Percentiles rank a stretch among this genome's conserved stretches.
Evolutionary conservation across 2,888 invertebrate genomes (phyloP).

Genomic region (Yponomeuta plumbellus): DNA sequence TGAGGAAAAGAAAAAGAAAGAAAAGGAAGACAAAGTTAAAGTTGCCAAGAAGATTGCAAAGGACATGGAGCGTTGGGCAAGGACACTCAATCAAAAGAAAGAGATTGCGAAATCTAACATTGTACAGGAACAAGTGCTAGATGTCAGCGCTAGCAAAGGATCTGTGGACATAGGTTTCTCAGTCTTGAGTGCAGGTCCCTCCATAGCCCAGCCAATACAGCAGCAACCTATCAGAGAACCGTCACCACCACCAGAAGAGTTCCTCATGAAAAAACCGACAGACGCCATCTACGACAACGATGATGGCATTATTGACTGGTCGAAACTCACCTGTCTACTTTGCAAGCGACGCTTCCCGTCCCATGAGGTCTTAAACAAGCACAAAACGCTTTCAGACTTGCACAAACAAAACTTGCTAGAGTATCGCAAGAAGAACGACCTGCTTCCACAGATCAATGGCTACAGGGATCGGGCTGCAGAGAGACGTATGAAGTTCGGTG

Average conservation of each 20-base stretch:
- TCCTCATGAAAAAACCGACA: conserved; percentile 57
- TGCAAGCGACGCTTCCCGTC: conserved; percentile 97
- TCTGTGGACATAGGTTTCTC: conserved; percentile 96
- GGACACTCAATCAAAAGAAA: conserved; percentile 97
- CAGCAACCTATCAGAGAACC: conserved; percentile 30
- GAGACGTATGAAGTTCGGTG: conserved; percentile 93
- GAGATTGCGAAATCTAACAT: conserved; percentile 76
- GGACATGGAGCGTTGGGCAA: conserved; percentile 92
- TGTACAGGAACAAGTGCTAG: conserved; percentile 65
- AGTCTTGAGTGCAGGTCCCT: conserved; percentile 85
- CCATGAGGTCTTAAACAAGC: conserved; percentile 90
- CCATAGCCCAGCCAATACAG: conserved; percentile 45
- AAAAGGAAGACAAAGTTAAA: conserved; percentile 95
- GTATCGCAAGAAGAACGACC: conserved; percentile 61
- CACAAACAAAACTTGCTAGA: conserved; percentile 91
- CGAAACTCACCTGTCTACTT: conserved; percentile 92
- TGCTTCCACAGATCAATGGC: conserved; percentile 51
- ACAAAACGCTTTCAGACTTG: conserved; percentile 94
- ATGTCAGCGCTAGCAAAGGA: conserved; percentile 77
- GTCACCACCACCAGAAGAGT: conserved; percentile 60
- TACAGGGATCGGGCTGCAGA: conserved; percentile 98
- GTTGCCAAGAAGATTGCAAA: conserved; percentile 98
- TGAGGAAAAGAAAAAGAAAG: conserved; percentile 82
- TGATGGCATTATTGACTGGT: conserved; percentile 90
- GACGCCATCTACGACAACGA: conserved; percentile 79